Evolutionary conservation across 2,797 vertebrate species (phyloP).

Genomic region (Parotocinclus haroldoi): DNA sequence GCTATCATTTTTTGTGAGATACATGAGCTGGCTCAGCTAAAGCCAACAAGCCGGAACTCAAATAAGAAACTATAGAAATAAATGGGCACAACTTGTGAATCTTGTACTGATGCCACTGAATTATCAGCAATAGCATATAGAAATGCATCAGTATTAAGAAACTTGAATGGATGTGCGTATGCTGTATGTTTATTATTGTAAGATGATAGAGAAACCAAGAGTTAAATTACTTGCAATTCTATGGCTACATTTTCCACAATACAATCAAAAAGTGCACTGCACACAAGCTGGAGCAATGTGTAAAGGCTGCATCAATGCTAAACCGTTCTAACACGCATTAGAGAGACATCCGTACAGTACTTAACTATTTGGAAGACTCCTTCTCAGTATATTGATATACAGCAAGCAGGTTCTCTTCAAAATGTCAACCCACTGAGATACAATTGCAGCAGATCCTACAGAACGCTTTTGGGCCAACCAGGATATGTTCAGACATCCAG

Average conservation of each 20-base stretch:
- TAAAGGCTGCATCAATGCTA: not conserved
- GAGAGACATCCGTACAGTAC: not conserved
- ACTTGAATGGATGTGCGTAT: not conserved
- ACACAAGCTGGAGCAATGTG: not conserved
- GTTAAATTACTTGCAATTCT: not conserved
- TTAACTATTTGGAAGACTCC: not conserved
- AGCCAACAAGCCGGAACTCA: no score
- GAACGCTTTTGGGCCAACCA: not conserved
- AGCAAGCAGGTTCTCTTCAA: no score
- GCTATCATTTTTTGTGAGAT: no score
- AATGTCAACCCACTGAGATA: no score
- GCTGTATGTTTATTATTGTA: no score
- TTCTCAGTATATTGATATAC: conserved; percentile 24
- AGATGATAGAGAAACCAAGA: not conserved
- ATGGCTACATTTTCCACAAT: not conserved
- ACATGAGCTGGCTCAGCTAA: no score
- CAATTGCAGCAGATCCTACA: not conserved
- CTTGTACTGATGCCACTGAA: not conserved
- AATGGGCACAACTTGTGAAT: no score
- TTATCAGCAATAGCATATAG: no score
- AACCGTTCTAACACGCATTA: not conserved
- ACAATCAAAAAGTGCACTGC: conserved; percentile 5
- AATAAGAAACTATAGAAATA: no score
- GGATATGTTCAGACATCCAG: conserved; percentile 11
- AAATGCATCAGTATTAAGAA: no score